Evolutionary conservation across 2,888 invertebrate species (phyloP), one percentile per base, ranked within the genome.

Genomic region (Campoplex nolae): DNA sequence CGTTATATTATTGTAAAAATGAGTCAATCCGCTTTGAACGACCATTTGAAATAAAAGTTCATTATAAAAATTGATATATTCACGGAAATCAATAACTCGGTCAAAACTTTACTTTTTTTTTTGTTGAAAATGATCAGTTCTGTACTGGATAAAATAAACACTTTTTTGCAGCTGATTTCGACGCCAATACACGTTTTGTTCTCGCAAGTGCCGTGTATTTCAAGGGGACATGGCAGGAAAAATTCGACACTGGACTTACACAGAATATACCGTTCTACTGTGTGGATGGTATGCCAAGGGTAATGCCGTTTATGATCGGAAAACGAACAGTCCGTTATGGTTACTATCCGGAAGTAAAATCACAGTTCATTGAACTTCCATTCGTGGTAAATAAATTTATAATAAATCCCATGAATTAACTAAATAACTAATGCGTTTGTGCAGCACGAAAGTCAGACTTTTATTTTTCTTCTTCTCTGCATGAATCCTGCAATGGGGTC

Each of bases 201-300:
- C 54, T 83, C 73, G 96, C 98, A 4, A 98, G 98, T 93, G 98
- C 98, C 0, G 96, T 98, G 28, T 98, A 98, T 93, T 98, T 98
- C 94, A 98, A 98, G 95, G 97, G 97, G 1, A 95, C 95, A 51
- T 98, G 98, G 98, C 93, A 95, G 68, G 93, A 95, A 48, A 95
- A 96, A 89, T 99, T 98, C 92, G 92, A 96, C 35, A 92, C 95
- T 0, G 23, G 90, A 91, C 0, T 54, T 2, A 98, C 98, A 0
- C 89, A 88, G 28, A 95, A 96, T 0, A 95, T 77, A 95, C 96
- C 23, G 1, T 99, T 99, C 95, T 95, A 96, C 90, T 85, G 96
- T 18, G 95, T 95, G 54, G 93, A 94, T 18, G 0, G 95, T 95
- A 18, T 23, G 23, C 95, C 95, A 0, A 95, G 97, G 1, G 94